Conservation (phyloP, 2,888 invertebrate species). For the Meliscaeva auricollis region DNA sequence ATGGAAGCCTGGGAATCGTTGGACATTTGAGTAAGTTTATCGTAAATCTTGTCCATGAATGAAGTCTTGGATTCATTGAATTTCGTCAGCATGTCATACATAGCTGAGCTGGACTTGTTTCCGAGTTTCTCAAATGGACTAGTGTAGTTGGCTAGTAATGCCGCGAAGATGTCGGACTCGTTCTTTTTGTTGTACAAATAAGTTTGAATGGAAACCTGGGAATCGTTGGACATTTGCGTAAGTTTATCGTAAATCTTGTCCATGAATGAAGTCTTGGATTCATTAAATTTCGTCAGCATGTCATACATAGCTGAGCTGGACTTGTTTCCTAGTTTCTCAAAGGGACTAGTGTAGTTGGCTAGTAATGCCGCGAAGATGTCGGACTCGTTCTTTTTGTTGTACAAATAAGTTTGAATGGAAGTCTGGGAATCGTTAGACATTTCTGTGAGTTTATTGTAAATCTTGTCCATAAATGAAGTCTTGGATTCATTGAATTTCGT, state of each 20-base stretch:
- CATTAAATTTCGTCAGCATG: neutral
- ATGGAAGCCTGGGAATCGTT: neutral
- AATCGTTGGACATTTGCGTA: neutral
- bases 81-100: neutral
- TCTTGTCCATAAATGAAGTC: neutral
- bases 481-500: conserved; percentile 1
- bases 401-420: neutral
- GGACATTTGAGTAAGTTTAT: neutral
- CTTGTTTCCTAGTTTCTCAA: conserved; percentile 3
- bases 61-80: conserved; percentile 5
- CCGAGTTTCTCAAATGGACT: conserved; percentile 7
- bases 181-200: neutral
- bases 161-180: neutral
- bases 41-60: neutral
- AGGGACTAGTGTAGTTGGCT: neutral
- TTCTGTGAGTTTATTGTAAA: neutral
- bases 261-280: neutral
- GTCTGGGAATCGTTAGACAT: neutral
- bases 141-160: neutral
- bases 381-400: neutral
- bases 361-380: neutral
- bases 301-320: neutral
- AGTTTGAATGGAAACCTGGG: neutral
- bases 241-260: neutral
- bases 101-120: neutral